Conservation (phyloP, 2,797 vertebrate genomes). For the Chelonia mydas region DNA sequence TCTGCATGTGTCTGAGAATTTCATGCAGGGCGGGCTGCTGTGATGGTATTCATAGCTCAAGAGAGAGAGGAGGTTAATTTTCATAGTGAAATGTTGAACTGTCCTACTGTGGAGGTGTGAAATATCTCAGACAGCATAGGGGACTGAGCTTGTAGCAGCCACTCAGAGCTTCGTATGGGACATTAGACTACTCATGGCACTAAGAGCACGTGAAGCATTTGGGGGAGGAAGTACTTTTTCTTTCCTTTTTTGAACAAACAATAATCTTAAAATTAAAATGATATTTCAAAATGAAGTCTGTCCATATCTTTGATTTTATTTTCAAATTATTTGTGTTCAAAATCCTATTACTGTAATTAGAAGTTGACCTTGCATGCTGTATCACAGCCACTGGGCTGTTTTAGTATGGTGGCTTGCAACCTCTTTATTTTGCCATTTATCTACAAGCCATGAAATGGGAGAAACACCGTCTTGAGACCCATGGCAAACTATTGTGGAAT, state of each 20-base stretch:
- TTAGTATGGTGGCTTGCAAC: neutral
- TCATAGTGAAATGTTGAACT: slow-evolving; percentile 51
- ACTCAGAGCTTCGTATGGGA: neutral
- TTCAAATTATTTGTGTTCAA: slow-evolving; percentile 55
- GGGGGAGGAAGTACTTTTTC: neutral
- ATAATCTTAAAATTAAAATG: neutral
- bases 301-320: slow-evolving; percentile 40
- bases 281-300: slow-evolving; percentile 7
- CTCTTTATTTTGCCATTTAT: neutral
- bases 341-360: slow-evolving; percentile 33
- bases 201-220: neutral
- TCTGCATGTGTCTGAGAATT: slow-evolving; percentile 50
- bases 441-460: neutral
- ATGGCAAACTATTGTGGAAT: slow-evolving; percentile 28
- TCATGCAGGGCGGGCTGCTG: slow-evolving; percentile 35
- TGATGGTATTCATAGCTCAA: slow-evolving; percentile 42
- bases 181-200: neutral
- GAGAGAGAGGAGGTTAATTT: slow-evolving; percentile 63
- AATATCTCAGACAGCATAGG: neutral
- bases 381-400: slow-evolving; percentile 40
- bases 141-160: neutral
- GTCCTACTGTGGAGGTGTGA: slow-evolving; percentile 13
- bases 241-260: neutral
- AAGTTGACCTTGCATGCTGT: neutral
- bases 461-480: neutral